Conservation (phyloP, 2,888 invertebrate species). For the Philaethria dido region DNA sequence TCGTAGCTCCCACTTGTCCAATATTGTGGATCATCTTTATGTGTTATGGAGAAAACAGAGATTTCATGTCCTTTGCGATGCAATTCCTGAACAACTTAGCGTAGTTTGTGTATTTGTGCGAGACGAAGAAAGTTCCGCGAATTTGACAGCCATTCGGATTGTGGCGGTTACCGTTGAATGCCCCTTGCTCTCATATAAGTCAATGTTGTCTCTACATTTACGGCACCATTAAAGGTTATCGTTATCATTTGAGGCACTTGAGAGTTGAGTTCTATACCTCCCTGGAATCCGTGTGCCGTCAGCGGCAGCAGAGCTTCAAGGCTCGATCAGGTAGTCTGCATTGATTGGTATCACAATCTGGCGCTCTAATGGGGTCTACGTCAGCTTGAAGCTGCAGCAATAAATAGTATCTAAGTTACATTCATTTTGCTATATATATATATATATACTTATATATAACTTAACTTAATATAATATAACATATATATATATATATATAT, state of each 20-base stretch:
- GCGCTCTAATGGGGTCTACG: conserved; percentile 95
- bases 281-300: conserved; percentile 96
- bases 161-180: conserved; percentile 92
- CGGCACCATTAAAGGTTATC: conserved; percentile 95
- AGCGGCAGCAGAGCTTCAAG: conserved; percentile 97
- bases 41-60: conserved; percentile 95
- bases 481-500: too few relatives aligned
- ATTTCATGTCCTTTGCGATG: conserved; percentile 96
- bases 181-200: conserved; percentile 94
- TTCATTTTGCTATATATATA: too few relatives aligned
- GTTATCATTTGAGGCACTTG: conserved; percentile 97
- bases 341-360: conserved; percentile 95
- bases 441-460: too few relatives aligned
- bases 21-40: conserved; percentile 95
- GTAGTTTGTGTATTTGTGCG: conserved; percentile 96
- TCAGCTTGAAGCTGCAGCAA: conserved; percentile 91
- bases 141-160: conserved; percentile 96
- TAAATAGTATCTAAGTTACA: conserved; percentile 19
- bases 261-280: conserved; percentile 90
- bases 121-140: conserved; percentile 95
- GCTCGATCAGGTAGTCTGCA: conserved; percentile 95
- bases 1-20: conserved; percentile 95
- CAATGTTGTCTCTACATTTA: conserved; percentile 97
- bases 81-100: conserved; percentile 94
- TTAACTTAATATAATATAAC: too few relatives aligned